These are phyloP conservation scores for Sylvia borin DNA, from an alignment of 2,797 vertebrate species.

Conservation along the genomic window DNA sequence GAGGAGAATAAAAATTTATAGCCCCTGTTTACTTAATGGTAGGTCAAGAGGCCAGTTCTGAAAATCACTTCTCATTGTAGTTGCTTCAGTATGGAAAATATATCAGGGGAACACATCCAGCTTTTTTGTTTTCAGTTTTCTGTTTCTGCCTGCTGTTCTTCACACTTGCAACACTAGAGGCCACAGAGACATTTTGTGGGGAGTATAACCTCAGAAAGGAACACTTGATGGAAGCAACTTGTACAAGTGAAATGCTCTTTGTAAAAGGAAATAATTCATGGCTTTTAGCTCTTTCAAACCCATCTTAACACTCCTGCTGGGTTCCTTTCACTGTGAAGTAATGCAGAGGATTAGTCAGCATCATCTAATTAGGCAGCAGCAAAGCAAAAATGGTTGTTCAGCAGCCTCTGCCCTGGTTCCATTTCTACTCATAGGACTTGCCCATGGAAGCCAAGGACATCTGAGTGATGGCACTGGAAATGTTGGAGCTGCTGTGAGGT, in stretches of 20 bases:
- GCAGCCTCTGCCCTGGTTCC: not conserved
- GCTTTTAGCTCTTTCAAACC: conserved; percentile 46
- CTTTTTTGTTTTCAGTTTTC: not conserved
- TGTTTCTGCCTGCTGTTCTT: not conserved
- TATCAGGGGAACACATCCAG: not conserved
- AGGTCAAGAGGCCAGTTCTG: not conserved
- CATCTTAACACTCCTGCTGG: conserved; percentile 24
- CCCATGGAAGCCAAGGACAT: not conserved
- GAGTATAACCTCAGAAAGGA: not conserved
- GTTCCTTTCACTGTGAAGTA: conserved; percentile 16
- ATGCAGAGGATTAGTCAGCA: conserved; percentile 53
- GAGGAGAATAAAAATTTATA: not conserved
- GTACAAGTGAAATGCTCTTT: not conserved
- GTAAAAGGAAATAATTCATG: conserved; percentile 23
- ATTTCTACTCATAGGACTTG: conserved; percentile 10
- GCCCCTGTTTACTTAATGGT: not conserved
- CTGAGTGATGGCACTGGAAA: not conserved
- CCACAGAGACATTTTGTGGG: not conserved
- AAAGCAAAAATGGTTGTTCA: not conserved
- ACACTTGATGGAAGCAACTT: not conserved
- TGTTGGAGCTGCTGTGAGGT: not conserved
- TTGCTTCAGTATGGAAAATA: not conserved
- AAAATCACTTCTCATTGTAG: not conserved
- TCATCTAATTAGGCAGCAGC: conserved; percentile 55
- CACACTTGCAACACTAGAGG: not conserved